These are phyloP conservation scores for Iphiclides podalirius DNA, from an alignment of 2,888 invertebrate genomes.

Conservation along the genomic window DNA sequence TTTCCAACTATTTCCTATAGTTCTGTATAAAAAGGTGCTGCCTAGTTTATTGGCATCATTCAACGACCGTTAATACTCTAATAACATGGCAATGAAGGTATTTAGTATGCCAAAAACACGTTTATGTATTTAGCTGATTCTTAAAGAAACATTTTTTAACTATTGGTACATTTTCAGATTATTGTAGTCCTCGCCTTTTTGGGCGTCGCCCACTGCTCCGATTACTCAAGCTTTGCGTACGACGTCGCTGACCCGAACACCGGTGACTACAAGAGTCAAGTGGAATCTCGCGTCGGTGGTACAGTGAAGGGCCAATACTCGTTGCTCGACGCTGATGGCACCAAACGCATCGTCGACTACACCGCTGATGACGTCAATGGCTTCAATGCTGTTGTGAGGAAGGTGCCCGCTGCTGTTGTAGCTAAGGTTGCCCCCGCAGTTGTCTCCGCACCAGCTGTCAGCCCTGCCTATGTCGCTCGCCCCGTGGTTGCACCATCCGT, in stretches of 20 bases:
- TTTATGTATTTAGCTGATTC: neutral
- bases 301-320: constrained; percentile 46
- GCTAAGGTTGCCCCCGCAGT: constrained; percentile 21
- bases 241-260: constrained; percentile 79
- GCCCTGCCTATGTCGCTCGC: constrained; percentile 32
- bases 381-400: constrained; percentile 64
- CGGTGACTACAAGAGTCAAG: constrained; percentile 77
- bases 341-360: constrained; percentile 61
- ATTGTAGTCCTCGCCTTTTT: constrained; percentile 36
- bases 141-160: neutral
- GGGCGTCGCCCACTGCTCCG: constrained; percentile 30
- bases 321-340: constrained; percentile 55
- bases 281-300: constrained; percentile 56
- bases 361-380: constrained; percentile 58
- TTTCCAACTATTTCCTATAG: no score
- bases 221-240: constrained; percentile 68
- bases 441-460: constrained; percentile 7
- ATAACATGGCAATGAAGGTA: constrained; percentile 27
- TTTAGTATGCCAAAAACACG: neutral
- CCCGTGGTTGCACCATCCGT: constrained; percentile 33
- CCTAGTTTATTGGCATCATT: constrained; percentile 3
- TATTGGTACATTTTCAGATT: constrained; percentile 28
- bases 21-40: constrained; percentile 5
- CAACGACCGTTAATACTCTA: neutral
- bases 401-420: constrained; percentile 33